Evolutionary conservation across 2,888 invertebrate species (phyloP).

Genomic region (Linnaemya tessellans): DNA sequence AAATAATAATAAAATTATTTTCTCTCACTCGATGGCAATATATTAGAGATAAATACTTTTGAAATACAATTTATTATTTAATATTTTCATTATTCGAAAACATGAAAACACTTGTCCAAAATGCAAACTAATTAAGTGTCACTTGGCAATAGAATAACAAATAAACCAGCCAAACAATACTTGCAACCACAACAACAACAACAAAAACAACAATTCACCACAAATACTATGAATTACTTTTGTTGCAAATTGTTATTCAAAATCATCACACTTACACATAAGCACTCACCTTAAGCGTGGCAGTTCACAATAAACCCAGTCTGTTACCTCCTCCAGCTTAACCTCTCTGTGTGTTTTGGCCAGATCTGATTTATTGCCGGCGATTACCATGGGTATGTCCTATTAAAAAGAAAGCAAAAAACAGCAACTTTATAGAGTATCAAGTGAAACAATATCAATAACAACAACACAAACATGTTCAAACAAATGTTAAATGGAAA

Average conservation of each 20-base stretch:
- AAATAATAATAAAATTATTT: slow-evolving; percentile 3
- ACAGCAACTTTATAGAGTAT: slow-evolving; percentile 2
- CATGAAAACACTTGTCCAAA: neutral
- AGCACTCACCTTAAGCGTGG: slow-evolving; percentile 87
- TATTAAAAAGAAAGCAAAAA: slow-evolving; percentile 78
- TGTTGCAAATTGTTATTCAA: neutral
- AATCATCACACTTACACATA: neutral
- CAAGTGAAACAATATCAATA: neutral
- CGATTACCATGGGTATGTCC: slow-evolving; percentile 93
- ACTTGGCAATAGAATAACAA: slow-evolving; percentile 6
- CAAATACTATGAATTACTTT: neutral
- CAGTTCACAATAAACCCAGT: slow-evolving; percentile 91
- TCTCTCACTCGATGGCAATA: neutral
- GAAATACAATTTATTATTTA: neutral
- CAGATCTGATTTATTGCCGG: slow-evolving; percentile 93
- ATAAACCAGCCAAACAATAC: neutral
- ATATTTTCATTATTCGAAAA: neutral
- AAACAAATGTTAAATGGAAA: slow-evolving; percentile 8
- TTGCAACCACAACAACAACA: no score
- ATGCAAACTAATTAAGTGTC: slow-evolving; percentile 34
- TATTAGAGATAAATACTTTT: neutral
- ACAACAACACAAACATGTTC: slow-evolving; percentile 2
- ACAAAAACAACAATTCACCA: neutral
- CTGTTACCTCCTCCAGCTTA: slow-evolving; percentile 90
- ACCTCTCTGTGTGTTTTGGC: slow-evolving; percentile 89